A percentile compares a stretch with the other conserved stretches of the same genome.
Evolutionary conservation across 2,113 vertebrate genomes (phyloP).

Genomic region (Neotoma lepida): DNA sequence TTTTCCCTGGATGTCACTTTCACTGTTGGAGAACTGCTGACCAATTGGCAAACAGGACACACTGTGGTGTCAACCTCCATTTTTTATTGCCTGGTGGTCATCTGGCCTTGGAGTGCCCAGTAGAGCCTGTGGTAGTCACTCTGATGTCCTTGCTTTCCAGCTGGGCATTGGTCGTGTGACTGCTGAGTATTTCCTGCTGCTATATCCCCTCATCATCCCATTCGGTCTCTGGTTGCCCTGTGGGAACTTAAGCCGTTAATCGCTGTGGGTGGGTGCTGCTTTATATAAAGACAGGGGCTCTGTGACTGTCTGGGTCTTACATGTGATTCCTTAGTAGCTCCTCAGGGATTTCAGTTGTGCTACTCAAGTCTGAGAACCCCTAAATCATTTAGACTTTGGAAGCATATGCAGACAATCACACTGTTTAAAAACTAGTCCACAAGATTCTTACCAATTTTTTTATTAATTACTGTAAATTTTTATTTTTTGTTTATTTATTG

Average conservation of each 20-base stretch:
- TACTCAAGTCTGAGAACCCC: neutral
- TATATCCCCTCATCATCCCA: accelerated
- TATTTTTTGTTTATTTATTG: neutral
- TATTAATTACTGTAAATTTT: neutral
- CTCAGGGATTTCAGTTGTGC: neutral
- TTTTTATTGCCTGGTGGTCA: neutral
- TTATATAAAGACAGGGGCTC: neutral
- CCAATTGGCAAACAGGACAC: neutral
- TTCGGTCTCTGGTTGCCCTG: neutral
- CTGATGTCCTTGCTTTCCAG: neutral
- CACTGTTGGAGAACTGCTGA: neutral
- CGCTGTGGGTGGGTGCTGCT: neutral
- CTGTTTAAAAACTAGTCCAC: constrained; percentile 10
- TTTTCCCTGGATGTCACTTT: neutral
- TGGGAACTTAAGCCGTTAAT: neutral
- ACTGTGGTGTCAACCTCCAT: neutral
- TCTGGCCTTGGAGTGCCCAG: neutral
- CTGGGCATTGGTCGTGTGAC: neutral
- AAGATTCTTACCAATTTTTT: neutral
- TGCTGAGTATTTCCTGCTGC: neutral
- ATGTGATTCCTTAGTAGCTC: neutral
- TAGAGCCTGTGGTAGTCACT: neutral
- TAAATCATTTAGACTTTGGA: neutral
- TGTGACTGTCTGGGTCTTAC: neutral
- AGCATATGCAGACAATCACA: constrained; percentile 24